Evolutionary conservation across 2,888 invertebrate species (phyloP).

Genomic region (Thysanoteuthis rhombus): DNA sequence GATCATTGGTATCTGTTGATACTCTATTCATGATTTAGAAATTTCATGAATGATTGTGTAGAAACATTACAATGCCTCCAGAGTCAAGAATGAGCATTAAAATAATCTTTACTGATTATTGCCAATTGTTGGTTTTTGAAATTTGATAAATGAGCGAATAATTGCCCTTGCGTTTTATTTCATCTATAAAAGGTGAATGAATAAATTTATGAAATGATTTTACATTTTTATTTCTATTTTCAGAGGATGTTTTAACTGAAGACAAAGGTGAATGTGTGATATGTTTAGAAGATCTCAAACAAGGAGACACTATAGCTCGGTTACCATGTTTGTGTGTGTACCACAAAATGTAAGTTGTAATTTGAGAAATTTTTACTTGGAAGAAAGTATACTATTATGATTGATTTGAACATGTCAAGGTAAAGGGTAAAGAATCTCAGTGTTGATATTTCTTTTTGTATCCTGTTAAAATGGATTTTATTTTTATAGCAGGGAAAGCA

Average conservation of each 20-base stretch:
- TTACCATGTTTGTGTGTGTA: constrained; percentile 99
- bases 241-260: constrained; percentile 96
- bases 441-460: neutral
- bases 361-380: neutral
- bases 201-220: neutral
- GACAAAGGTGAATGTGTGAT: constrained; percentile 99
- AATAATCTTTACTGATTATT: too few species aligned
- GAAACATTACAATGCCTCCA: too few species aligned
- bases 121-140: too few species aligned
- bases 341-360: constrained; percentile 85
- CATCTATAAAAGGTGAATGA: neutral
- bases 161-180: neutral
- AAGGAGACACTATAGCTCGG: constrained; percentile 96
- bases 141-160: too few species aligned
- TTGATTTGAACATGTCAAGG: neutral
- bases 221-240: constrained; percentile 65
- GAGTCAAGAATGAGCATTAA: too few species aligned
- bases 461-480: neutral
- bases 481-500: neutral
- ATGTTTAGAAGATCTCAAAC: constrained; percentile 94
- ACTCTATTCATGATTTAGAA: too few species aligned
- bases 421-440: neutral
- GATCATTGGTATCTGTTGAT: too few species aligned
- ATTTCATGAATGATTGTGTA: too few species aligned
- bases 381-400: neutral